A percentile compares a stretch with the other conserved stretches of the same genome.
Conservation (phyloP, 2,888 invertebrate species). For the Hylaea fasciaria region DNA sequence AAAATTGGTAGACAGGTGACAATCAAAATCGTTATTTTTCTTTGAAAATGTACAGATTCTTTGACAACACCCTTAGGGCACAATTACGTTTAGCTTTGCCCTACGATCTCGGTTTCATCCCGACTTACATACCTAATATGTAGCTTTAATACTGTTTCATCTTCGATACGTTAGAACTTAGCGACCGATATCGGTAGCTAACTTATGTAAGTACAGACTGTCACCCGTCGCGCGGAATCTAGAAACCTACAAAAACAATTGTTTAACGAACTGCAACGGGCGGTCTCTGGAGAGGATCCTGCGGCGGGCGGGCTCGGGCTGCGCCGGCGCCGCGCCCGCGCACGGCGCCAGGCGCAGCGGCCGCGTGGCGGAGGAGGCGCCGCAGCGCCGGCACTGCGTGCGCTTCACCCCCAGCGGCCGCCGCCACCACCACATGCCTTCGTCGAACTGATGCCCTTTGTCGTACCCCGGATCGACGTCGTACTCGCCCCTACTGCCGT, state of each 20-base stretch:
- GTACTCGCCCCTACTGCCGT: constrained; percentile 42
- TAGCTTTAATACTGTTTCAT: too few species aligned
- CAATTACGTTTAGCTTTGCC: too few species aligned
- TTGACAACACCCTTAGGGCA: too few species aligned
- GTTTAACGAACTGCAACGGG: constrained; percentile 72
- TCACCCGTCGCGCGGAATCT: constrained; percentile 7
- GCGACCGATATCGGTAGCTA: too few species aligned
- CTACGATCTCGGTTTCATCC: too few species aligned
- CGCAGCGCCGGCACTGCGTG: constrained; percentile 66
- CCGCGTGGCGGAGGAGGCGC: constrained; percentile 67
- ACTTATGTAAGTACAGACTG: too few species aligned
- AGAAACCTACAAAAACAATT: constrained; percentile 58
- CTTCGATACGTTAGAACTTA: too few species aligned
- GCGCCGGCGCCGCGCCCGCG: constrained; percentile 56
- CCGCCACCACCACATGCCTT: constrained; percentile 67
- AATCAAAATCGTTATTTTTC: too few species aligned
- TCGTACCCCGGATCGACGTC: constrained; percentile 58
- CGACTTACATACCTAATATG: too few species aligned
- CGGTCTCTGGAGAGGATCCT: constrained; percentile 69
- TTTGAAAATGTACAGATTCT: too few species aligned
- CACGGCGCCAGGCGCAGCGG: constrained; percentile 71
- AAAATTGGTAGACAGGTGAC: too few species aligned
- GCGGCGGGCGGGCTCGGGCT: constrained; percentile 48
- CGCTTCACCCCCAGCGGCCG: constrained; percentile 62
- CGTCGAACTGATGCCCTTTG: constrained; percentile 46